Evolutionary conservation across 2,888 invertebrate species (phyloP).

Genomic region (Heteropelma amictum): DNA sequence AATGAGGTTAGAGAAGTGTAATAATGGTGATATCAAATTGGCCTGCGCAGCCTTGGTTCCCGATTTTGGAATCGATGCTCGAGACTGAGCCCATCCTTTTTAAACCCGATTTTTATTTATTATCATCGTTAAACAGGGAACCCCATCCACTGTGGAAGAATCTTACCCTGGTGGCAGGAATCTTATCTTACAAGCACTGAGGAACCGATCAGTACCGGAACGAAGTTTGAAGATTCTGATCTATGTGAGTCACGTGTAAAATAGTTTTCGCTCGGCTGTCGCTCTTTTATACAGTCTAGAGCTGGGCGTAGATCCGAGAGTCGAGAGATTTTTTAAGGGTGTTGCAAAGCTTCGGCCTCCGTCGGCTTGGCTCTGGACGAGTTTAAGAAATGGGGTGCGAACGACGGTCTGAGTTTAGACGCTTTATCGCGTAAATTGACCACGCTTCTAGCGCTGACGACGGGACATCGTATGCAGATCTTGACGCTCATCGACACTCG

Average conservation of each 20-base stretch:
- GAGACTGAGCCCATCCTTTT: too few species aligned
- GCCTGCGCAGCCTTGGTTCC: too few species aligned
- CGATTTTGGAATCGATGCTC: too few species aligned
- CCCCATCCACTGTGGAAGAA: too few species aligned
- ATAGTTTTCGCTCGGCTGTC: conserved; percentile 34
- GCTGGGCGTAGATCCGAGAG: conserved; percentile 33
- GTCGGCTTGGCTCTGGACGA: conserved; percentile 24
- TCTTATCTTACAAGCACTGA: too few species aligned
- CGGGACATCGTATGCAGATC: too few species aligned
- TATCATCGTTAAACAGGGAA: too few species aligned
- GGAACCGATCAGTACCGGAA: too few species aligned
- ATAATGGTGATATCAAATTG: conserved; percentile 31
- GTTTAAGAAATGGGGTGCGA: conserved; percentile 15
- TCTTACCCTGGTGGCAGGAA: too few species aligned
- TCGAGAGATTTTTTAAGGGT: conserved; percentile 56
- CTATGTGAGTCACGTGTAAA: too few species aligned
- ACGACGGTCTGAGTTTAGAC: conserved; percentile 6
- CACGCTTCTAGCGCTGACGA: conserved; percentile 31
- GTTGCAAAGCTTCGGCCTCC: neutral
- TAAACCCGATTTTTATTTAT: too few species aligned
- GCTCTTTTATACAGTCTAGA: conserved; percentile 34
- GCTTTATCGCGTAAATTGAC: conserved; percentile 17
- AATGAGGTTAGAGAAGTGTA: conserved; percentile 11
- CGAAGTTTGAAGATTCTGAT: too few species aligned
- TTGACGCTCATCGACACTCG: conserved; percentile 23